These are phyloP conservation scores for Notothenia coriiceps DNA, from an alignment of 2,113 vertebrate genomes.

Conservation along the genomic window DNA sequence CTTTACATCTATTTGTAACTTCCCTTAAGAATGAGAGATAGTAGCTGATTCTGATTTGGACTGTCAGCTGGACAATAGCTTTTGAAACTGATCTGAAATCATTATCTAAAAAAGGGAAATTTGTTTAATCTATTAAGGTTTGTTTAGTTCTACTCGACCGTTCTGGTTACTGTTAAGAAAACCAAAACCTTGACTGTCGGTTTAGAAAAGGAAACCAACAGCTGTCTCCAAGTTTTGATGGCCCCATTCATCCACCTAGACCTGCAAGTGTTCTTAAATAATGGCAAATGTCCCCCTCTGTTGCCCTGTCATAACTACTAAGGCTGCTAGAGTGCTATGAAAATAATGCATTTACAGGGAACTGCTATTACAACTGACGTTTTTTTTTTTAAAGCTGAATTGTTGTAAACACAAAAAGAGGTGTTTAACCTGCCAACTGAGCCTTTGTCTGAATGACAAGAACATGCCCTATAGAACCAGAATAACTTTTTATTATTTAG, in stretches of 20 bases:
- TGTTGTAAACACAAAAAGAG: constrained; percentile 1
- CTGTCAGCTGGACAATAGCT: too few species aligned
- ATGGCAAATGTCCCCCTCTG: too few species aligned
- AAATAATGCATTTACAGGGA: neutral
- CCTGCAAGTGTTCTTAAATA: too few species aligned
- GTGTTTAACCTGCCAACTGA: neutral
- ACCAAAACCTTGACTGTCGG: too few species aligned
- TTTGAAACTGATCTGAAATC: neutral
- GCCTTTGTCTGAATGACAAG: neutral
- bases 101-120: neutral
- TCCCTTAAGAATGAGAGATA: too few species aligned
- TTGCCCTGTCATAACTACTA: neutral
- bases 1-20: neutral
- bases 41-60: too few species aligned
- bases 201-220: too few species aligned
- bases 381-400: neutral
- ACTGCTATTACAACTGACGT: neutral
- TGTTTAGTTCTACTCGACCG: too few species aligned
- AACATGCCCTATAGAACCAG: neutral
- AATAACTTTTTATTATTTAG: constrained; percentile 1
- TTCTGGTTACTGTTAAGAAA: too few species aligned
- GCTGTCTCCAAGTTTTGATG: too few species aligned
- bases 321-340: neutral
- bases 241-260: too few species aligned
- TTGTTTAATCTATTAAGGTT: neutral